Percentiles rank a stretch among this genome's conserved stretches.
These are phyloP conservation scores for Anseranas semipalmata DNA, from an alignment of 2,113 vertebrate genomes.

Conservation along the genomic window DNA sequence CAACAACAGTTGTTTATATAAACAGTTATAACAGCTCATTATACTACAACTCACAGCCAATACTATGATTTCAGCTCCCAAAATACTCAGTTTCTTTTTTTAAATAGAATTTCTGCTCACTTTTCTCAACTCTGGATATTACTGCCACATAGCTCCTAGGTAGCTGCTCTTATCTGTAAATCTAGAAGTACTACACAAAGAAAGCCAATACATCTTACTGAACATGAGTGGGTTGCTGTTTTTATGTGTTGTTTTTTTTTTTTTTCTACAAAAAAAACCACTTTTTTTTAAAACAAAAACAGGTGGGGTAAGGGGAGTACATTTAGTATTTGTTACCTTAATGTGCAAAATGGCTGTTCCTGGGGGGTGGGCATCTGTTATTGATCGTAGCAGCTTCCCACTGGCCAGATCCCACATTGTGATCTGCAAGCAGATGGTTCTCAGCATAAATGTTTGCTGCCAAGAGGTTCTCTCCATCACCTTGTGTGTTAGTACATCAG, in stretches of 20 bases:
- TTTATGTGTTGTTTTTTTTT: too few relatives aligned
- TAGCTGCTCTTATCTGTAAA: neutral
- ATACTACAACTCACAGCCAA: neutral
- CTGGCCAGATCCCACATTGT: conserved; percentile 99
- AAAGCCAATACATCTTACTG: neutral
- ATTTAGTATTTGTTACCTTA: conserved; percentile 81
- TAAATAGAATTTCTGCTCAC: neutral
- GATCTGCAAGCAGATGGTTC: conserved; percentile 82
- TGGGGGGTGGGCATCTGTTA: conserved; percentile 96
- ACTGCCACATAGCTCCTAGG: neutral
- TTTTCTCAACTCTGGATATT: neutral
- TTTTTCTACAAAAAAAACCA: too few relatives aligned
- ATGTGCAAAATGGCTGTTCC: conserved; percentile 95
- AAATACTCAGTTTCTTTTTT: neutral
- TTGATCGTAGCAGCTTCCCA: conserved; percentile 94
- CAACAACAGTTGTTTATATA: neutral
- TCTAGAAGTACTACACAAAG: neutral
- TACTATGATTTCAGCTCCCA: neutral
- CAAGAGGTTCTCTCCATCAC: neutral
- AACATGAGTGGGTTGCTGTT: neutral
- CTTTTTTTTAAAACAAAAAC: neutral
- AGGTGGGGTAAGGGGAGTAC: neutral
- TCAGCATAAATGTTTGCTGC: neutral
- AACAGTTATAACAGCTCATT: neutral
- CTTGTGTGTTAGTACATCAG: fast-evolving